These are phyloP conservation scores for Syndactyla subalaris DNA, from an alignment of 2,797 vertebrate species.

Conservation along the genomic window DNA sequence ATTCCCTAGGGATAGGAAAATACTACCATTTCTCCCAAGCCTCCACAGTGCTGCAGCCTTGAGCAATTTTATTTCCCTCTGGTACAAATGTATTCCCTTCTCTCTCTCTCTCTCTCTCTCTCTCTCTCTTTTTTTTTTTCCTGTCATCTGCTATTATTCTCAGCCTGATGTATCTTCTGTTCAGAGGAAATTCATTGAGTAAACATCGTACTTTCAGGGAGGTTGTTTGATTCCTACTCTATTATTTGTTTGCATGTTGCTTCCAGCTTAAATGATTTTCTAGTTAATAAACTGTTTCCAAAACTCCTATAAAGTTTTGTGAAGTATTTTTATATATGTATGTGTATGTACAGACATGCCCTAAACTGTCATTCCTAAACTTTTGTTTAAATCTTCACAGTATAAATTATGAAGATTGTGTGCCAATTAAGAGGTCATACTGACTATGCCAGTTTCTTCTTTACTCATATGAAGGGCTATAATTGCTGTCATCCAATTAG, in stretches of 20 bases:
- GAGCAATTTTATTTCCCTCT: conserved; percentile 28
- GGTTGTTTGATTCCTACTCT: background rate
- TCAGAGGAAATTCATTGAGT: background rate
- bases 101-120: background rate
- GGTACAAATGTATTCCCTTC: background rate
- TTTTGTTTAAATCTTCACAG: background rate
- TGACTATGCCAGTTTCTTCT: background rate
- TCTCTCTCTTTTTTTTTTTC: background rate
- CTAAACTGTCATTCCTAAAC: background rate
- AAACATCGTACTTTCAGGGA: background rate
- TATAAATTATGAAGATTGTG: background rate
- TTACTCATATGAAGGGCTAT: background rate
- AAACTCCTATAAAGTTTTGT: background rate
- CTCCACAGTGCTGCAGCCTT: conserved; percentile 41
- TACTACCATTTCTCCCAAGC: background rate
- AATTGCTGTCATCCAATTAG: background rate
- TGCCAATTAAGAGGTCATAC: background rate
- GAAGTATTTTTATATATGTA: background rate
- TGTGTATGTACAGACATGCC: rapidly evolving
- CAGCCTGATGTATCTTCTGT: background rate
- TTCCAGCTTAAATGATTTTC: background rate
- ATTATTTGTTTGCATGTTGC: background rate
- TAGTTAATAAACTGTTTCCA: background rate
- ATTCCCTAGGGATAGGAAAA: background rate
- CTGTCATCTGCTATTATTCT: background rate